Percentiles rank a stretch among this genome's conserved stretches.
These are phyloP conservation scores for Catharus bicknelli DNA, from an alignment of 2,113 vertebrate genomes.

Conservation along the genomic window DNA sequence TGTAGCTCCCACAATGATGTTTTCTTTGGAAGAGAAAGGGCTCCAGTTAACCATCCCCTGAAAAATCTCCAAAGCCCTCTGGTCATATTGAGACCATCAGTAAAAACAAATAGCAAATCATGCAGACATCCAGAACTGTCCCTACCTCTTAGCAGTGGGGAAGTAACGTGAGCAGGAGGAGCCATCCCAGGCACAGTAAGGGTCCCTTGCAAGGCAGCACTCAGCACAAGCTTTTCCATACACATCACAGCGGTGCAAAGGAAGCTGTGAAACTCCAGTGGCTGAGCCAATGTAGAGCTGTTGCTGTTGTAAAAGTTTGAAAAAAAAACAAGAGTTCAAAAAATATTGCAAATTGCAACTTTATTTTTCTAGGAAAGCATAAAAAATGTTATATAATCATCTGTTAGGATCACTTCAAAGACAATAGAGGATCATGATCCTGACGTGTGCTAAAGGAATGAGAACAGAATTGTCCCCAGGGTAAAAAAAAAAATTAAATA, in stretches of 20 bases:
- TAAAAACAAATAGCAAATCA: constrained; percentile 28
- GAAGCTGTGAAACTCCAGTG: constrained; percentile 89
- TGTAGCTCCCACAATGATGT: neutral
- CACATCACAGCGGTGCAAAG: constrained; percentile 92
- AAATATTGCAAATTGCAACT: neutral
- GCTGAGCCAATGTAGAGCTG: constrained; percentile 92
- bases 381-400: neutral
- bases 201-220: constrained; percentile 95
- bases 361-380: neutral
- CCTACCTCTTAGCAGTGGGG: constrained; percentile 95
- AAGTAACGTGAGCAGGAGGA: constrained; percentile 96
- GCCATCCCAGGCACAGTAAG: constrained; percentile 98
- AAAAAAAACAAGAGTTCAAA: neutral
- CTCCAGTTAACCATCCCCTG: neutral
- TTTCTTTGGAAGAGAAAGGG: constrained; percentile 41
- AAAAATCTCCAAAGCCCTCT: constrained; percentile 33
- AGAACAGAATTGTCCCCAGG: neutral
- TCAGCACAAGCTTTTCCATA: constrained; percentile 97
- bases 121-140: neutral
- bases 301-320: constrained; percentile 80
- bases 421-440: neutral
- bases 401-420: neutral
- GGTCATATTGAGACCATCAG: constrained; percentile 19
- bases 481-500: neutral
- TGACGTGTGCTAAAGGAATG: neutral